Evolutionary conservation across 1,140 invertebrate genomes (phyloP), one percentile per base, ranked within the genome.

Genomic region (Drosophila orena): DNA sequence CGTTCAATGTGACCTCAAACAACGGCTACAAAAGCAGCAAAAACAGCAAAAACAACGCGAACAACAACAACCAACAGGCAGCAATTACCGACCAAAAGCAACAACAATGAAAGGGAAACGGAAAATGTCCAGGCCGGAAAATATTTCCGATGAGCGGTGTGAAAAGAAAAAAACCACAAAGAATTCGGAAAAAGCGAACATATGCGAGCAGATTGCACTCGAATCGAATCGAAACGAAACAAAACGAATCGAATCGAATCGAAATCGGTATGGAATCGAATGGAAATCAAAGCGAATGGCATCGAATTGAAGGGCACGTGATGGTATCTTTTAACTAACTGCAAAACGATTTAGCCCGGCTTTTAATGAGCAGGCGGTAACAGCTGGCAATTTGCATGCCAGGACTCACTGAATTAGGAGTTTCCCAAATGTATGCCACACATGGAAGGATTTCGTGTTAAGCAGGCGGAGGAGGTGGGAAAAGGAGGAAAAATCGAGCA

Each of bases 1-100:
- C 79, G 52, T 89, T 84, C 79, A 68, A 81, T 83, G 78, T 83
- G 71, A 81, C 81, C 76, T 83, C 79, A 79, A 59, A 73, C 81
- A 86, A 70, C 69, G 79, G 50, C 64, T 61, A 64, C 61, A 77
- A 46, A 22, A 37, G 12, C 35, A 37, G 15, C 62, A 66, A 78
- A 64, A 0, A 17, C 17, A 17, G 1, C 17, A 17, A 61, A 6
- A 46, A 5, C 79, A 59, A 62, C 64, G 68, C 22, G 22, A 2
- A 24, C 4, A 0, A 72, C 80, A 85, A 70, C 68, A 66, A 76
- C 57, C 71, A 40, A 47, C 55, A 65, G 34, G 56, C 64, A 58
- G 47, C 43, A 65, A 60, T 50, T 50, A 35, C 49, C 20, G 30
- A 17, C 47, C 62, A 64, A 61, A 8, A 47, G 3, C 79, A 59